Percentiles rank a stretch among this genome's conserved stretches.
Conservation (phyloP, 2,113 vertebrate species). For the Cichladusa arquata region DNA sequence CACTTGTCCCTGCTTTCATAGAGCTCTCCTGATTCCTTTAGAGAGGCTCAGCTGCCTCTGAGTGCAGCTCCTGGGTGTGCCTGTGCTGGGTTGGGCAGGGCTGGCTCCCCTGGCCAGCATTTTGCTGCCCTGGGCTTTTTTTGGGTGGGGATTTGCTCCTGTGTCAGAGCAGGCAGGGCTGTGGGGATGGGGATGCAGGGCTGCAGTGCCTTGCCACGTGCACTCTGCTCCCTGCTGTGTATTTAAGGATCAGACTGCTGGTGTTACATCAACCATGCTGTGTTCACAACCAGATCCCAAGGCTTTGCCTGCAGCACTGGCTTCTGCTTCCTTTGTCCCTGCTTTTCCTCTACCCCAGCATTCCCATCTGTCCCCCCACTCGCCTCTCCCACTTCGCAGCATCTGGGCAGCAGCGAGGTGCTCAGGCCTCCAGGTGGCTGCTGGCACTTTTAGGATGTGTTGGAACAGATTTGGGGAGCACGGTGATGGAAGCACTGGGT, state of each 20-base stretch:
- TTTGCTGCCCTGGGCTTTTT: fast-evolving
- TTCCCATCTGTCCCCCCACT: neutral
- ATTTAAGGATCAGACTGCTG: fast-evolving
- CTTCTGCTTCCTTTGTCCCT: neutral
- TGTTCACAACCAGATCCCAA: neutral
- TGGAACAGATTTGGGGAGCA: neutral
- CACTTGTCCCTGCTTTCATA: neutral
- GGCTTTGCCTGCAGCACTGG: neutral
- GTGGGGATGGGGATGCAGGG: too few relatives aligned
- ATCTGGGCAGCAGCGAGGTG: neutral
- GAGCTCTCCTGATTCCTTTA: neutral
- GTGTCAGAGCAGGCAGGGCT: neutral
- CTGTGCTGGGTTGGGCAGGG: fast-evolving
- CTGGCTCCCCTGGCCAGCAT: neutral
- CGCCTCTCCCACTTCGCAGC: neutral
- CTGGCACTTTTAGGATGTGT: neutral
- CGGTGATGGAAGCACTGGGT: neutral
- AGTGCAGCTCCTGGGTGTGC: neutral
- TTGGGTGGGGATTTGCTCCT: fast-evolving
- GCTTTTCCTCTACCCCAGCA: neutral
- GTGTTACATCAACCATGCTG: fast-evolving
- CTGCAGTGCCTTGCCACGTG: fast-evolving
- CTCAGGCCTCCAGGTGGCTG: neutral
- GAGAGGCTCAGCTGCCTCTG: neutral
- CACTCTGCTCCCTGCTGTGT: neutral